Evolutionary conservation across 1,140 invertebrate species (phyloP).

Genomic region (Drosophila persimilis): DNA sequence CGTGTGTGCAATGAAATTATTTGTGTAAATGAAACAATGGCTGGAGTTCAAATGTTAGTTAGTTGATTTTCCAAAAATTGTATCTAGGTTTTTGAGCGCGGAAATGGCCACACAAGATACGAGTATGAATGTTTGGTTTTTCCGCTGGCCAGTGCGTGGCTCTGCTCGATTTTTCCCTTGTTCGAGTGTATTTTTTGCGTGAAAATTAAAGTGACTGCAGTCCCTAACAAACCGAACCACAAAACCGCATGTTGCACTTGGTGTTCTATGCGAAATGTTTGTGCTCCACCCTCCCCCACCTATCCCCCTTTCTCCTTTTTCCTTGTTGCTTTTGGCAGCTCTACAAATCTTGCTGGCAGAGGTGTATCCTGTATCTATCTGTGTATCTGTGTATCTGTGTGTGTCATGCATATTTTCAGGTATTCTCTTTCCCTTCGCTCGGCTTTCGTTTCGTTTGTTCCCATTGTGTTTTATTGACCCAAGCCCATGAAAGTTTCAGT

Average conservation of each 20-base stretch:
- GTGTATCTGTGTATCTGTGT: constrained; percentile 22
- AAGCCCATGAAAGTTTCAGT: constrained; percentile 38
- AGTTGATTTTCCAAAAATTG: constrained; percentile 36
- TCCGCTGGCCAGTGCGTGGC: constrained; percentile 19
- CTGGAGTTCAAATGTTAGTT: constrained; percentile 35
- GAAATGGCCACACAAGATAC: constrained; percentile 46
- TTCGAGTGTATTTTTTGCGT: constrained; percentile 14
- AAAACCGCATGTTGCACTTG: neutral
- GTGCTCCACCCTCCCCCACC: neutral
- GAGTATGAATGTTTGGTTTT: constrained; percentile 29
- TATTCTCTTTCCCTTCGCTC: constrained; percentile 14
- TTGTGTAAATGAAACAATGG: constrained; percentile 44
- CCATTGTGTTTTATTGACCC: constrained; percentile 57
- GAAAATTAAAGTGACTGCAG: constrained; percentile 37
- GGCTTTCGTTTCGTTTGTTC: constrained; percentile 27
- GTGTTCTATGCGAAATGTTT: constrained; percentile 30
- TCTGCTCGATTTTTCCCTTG: no score
- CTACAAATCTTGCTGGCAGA: constrained; percentile 49
- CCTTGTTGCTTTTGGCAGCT: constrained; percentile 7
- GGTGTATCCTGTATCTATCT: constrained; percentile 14
- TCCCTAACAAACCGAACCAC: neutral
- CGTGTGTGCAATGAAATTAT: constrained; percentile 49
- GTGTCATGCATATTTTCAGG: constrained; percentile 45
- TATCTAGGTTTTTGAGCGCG: constrained; percentile 29
- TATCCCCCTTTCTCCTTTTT: constrained; percentile 1